phyloP scores from a whole-genome alignment of 2,888 invertebrate species.

The Apantesis nais region DNA sequence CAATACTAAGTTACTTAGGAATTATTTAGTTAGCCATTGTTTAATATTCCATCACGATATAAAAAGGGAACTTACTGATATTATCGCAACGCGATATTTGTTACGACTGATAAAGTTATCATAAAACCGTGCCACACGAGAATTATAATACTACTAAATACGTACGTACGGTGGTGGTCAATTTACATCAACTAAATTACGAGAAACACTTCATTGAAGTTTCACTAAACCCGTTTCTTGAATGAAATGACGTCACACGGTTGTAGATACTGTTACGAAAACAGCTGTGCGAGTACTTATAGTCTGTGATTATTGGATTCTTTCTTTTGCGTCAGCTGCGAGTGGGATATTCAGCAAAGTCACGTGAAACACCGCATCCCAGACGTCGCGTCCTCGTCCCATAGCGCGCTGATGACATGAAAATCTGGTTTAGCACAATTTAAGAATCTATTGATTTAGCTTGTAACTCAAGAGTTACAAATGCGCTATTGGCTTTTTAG shows the following conservation, averaged over 20 bases:
- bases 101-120: constrained; percentile 24
- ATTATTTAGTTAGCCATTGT: constrained; percentile 7
- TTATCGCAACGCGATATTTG: constrained; percentile 26
- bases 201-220: constrained; percentile 60
- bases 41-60: constrained; percentile 19
- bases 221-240: constrained; percentile 65
- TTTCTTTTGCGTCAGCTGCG: constrained; percentile 79
- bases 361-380: constrained; percentile 3
- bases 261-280: constrained; percentile 48
- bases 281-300: constrained; percentile 49
- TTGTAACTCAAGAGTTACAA: neutral
- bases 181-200: constrained; percentile 47
- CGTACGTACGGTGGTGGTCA: constrained; percentile 30
- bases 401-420: too few species aligned
- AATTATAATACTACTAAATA: constrained; percentile 32
- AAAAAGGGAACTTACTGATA: neutral
- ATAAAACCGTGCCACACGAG: constrained; percentile 28
- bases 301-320: constrained; percentile 68
- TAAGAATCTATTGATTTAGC: too few species aligned
- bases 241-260: constrained; percentile 80
- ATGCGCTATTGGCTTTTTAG: neutral
- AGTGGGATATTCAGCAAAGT: constrained; percentile 46
- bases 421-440: constrained; percentile 5
- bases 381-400: neutral
- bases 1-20: neutral